Base-by-base conservation (phyloP, 2,888 invertebrate genomes). In the Creontiades dilutus region DNA sequence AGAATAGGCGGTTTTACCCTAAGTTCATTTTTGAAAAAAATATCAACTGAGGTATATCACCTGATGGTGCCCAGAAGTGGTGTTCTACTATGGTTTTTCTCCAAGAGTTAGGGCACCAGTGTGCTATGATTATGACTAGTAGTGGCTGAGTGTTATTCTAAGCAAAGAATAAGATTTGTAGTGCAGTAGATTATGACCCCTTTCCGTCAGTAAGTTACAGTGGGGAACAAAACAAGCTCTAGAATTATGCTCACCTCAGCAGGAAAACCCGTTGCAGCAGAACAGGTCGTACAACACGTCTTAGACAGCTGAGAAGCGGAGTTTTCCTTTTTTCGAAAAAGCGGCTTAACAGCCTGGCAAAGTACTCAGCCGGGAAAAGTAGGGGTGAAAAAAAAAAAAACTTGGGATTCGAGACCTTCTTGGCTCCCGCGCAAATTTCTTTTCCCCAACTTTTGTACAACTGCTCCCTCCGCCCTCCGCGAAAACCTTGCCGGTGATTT, bases 361-460 rank as follows among this genome's bases (percentile, higher is more conserved):
- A 78, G 78, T 47, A 78, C 78, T 78, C 47, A 11, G 37, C 37
- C 2, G 27, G 23, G 75, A 75, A 28, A n/a, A n/a, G n/a, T n/a
- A n/a, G n/a, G n/a, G n/a, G n/a, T n/a, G n/a, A n/a, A n/a, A n/a
- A 5, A 76, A 46, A 76, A 28, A 78, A 78, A 37, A 47, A 46
- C 37, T 46, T 47, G 14, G 78, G 78, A 47, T 52, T 52, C 47
- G 52, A 82, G 47, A 82, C 82, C 47, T 75, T 86, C 47, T 86
- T 86, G 86, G 86, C 86, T 46, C n/a, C 68, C 19, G 86, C 46
- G 86, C 86, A 86, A 86, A 75, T 86, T 86, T 86, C 86, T 86
- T 86, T 23, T 86, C 75, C 37, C 48, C 37, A 86, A 86, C 86
- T 86, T 37, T 75, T 86, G 68, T 85, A 37, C 23, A 37, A 61